These are phyloP conservation scores for Leptonema lineaticorne DNA, from an alignment of 1,140 invertebrate species.

Conservation along the genomic window DNA sequence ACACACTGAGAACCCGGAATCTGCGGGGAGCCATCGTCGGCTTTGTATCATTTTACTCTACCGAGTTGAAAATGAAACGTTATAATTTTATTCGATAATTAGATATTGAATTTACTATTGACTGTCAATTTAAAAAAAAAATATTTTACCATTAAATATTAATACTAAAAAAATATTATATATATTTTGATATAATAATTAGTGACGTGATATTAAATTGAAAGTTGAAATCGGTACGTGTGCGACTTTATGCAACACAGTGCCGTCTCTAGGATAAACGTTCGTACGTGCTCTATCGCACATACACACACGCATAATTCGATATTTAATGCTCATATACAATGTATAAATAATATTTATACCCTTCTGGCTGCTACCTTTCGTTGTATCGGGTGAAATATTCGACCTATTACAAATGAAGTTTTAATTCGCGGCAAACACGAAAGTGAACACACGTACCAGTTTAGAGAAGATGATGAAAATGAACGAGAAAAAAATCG, in stretches of 20 bases:
- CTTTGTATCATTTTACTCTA: constrained; percentile 20
- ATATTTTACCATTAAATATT: background rate
- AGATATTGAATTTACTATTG: no score
- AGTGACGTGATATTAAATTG: no score
- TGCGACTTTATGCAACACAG: no score
- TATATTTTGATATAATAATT: background rate
- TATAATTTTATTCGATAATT: background rate
- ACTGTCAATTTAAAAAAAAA: no score
- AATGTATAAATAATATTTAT: background rate
- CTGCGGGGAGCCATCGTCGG: constrained; percentile 23
- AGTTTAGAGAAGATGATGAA: background rate
- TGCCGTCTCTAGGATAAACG: no score
- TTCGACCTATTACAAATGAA: constrained; percentile 27
- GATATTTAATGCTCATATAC: background rate
- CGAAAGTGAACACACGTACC: background rate
- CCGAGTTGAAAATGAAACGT: background rate
- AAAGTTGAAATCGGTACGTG: no score
- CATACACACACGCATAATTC: background rate
- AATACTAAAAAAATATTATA: background rate
- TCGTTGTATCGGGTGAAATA: constrained; percentile 1
- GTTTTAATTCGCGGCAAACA: constrained; percentile 25
- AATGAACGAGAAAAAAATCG: no score
- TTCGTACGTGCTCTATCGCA: background rate
- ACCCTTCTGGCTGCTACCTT: background rate
- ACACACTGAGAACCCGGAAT: constrained; percentile 17